These are phyloP conservation scores for Crypturellus undulatus DNA, from an alignment of 2,113 vertebrate genomes.

Conservation along the genomic window DNA sequence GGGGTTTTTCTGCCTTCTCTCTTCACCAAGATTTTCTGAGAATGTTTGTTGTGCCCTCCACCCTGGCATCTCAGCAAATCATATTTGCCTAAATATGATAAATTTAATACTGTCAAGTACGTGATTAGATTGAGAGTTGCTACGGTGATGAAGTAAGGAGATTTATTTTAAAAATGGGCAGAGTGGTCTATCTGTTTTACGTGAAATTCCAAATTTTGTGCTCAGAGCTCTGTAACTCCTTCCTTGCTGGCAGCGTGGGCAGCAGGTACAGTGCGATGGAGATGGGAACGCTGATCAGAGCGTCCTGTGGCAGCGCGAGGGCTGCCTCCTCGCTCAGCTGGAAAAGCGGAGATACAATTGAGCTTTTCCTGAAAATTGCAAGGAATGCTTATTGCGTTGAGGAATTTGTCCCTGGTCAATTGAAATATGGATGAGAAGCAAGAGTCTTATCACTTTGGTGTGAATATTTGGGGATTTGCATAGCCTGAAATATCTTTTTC, in stretches of 20 bases:
- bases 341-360: not conserved
- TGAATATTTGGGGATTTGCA: not conserved
- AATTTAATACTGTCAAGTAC: not conserved
- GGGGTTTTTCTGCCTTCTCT: not conserved
- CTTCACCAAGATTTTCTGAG: too few relatives aligned
- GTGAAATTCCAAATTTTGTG: not conserved
- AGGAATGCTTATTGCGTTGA: accelerated
- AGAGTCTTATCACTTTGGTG: not conserved
- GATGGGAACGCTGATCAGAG: not conserved
- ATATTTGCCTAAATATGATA: not conserved
- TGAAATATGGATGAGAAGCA: not conserved
- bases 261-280: not conserved
- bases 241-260: not conserved
- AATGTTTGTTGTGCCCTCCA: not conserved
- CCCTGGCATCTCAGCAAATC: not conserved
- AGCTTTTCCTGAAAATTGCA: too few relatives aligned
- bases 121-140: not conserved
- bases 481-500: not conserved
- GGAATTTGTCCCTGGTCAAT: not conserved
- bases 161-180: not conserved
- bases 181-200: not conserved
- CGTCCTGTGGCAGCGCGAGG: not conserved
- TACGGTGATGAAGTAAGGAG: not conserved
- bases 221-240: not conserved
- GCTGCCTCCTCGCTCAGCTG: not conserved